These are phyloP conservation scores for Peromyscus polionotus DNA, from an alignment of 2,113 vertebrate genomes.

Conservation along the genomic window DNA sequence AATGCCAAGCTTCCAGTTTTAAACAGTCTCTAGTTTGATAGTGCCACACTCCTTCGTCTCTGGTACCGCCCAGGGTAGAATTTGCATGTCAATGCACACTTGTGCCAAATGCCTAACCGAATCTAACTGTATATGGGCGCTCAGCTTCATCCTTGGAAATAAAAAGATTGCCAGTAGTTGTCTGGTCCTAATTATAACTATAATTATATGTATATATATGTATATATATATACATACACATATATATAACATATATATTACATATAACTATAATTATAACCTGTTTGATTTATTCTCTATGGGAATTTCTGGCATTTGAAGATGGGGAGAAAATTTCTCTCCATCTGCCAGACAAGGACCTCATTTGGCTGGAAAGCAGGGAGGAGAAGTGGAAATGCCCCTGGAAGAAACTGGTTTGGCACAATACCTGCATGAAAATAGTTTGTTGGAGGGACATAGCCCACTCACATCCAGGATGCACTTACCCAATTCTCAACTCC, in stretches of 20 bases:
- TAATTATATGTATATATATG: too few relatives aligned
- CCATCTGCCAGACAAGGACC: constrained; percentile 6
- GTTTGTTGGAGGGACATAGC: neutral
- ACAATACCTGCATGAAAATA: constrained; percentile 26
- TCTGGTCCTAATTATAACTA: neutral
- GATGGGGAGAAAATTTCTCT: neutral
- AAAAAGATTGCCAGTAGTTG: constrained; percentile 1
- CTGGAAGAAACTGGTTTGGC: constrained; percentile 33
- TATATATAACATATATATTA: too few relatives aligned
- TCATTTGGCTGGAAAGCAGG: constrained; percentile 9
- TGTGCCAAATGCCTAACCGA: neutral
- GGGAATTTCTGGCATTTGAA: constrained; percentile 53
- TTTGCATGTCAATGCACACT: neutral
- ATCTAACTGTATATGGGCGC: neutral
- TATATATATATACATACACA: too few relatives aligned
- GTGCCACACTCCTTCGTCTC: neutral
- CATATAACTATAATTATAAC: neutral
- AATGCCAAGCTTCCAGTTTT: neutral
- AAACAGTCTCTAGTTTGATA: neutral
- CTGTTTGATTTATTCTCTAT: constrained; percentile 24
- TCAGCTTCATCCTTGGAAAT: constrained; percentile 16
- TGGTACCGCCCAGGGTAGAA: neutral
- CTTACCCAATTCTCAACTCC: constrained; percentile 32
- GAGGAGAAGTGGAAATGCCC: constrained; percentile 31
- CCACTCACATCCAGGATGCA: constrained; percentile 45